phyloP scores from a whole-genome alignment of 2,888 invertebrate species.

The Hoplodrina blanda region DNA sequence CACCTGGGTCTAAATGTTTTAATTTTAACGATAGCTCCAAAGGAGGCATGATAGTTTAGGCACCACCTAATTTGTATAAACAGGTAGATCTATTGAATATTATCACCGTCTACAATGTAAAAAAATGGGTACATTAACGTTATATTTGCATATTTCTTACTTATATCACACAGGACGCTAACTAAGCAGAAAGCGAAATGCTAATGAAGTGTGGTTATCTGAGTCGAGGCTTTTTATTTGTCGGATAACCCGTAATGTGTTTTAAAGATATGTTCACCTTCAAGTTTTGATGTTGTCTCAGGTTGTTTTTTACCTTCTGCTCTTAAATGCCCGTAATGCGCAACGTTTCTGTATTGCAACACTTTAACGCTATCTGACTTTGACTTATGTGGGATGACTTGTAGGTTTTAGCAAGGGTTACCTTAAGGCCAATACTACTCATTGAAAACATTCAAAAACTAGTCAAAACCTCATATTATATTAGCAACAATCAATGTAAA shows the following conservation, averaged over 20 bases:
- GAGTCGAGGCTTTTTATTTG: constrained; percentile 75
- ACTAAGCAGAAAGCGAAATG: constrained; percentile 75
- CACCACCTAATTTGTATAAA: constrained; percentile 56
- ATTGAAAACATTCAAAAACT: too few species aligned
- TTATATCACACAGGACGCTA: constrained; percentile 69
- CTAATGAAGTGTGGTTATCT: constrained; percentile 81
- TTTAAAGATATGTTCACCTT: constrained; percentile 77
- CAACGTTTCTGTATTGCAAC: constrained; percentile 57
- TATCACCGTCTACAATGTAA: constrained; percentile 46
- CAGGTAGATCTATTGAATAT: constrained; percentile 53
- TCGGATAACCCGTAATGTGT: constrained; percentile 80
- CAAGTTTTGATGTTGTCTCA: constrained; percentile 71
- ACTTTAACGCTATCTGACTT: constrained; percentile 53
- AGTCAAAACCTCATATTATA: too few species aligned
- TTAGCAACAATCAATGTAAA: too few species aligned
- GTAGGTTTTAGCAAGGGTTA: constrained; percentile 28
- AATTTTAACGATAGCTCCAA: constrained; percentile 47
- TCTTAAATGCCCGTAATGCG: constrained; percentile 65
- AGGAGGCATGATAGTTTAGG: constrained; percentile 44
- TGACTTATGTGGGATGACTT: constrained; percentile 44
- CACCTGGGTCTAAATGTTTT: constrained; percentile 27
- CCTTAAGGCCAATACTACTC: neutral
- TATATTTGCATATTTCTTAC: constrained; percentile 73
- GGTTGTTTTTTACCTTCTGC: constrained; percentile 61
- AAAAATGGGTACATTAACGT: constrained; percentile 65